phyloP scores from a whole-genome alignment of 1,140 invertebrate species.

The Pararge aegeria region DNA sequence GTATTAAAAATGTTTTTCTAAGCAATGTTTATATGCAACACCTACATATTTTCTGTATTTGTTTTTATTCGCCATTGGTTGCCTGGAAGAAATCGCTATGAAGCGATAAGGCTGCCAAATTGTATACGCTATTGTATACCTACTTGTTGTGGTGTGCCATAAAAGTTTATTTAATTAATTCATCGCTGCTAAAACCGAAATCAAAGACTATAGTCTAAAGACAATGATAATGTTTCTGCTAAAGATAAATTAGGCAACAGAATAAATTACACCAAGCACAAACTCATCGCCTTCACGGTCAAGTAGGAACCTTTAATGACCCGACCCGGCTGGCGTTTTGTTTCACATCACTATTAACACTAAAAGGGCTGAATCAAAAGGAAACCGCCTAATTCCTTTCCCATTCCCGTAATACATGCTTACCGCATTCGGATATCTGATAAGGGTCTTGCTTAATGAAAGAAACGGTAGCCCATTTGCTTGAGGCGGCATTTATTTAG shows the following conservation, averaged over 20 bases:
- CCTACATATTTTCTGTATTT: too few relatives aligned
- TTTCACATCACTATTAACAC: constrained; percentile 61
- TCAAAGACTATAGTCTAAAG: too few relatives aligned
- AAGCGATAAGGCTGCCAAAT: too few relatives aligned
- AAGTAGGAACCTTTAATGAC: constrained; percentile 56
- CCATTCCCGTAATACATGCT: constrained; percentile 37
- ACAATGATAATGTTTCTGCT: too few relatives aligned
- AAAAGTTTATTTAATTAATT: too few relatives aligned
- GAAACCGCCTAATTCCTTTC: constrained; percentile 40
- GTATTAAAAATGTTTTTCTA: too few relatives aligned
- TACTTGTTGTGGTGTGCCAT: too few relatives aligned
- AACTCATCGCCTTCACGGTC: constrained; percentile 35
- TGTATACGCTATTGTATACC: too few relatives aligned
- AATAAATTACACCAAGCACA: constrained; percentile 4
- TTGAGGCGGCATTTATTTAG: neutral
- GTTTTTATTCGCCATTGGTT: too few relatives aligned
- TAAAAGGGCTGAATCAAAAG: constrained; percentile 47
- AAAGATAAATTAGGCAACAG: constrained; percentile 4
- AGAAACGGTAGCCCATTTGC: constrained; percentile 2
- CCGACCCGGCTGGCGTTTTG: constrained; percentile 54
- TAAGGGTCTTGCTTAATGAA: constrained; percentile 38
- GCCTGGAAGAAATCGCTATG: too few relatives aligned
- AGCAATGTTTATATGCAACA: too few relatives aligned
- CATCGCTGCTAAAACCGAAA: too few relatives aligned
- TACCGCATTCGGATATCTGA: constrained; percentile 51